Base-by-base conservation (phyloP, 2,888 invertebrate genomes). In the Diogma glabrata region DNA sequence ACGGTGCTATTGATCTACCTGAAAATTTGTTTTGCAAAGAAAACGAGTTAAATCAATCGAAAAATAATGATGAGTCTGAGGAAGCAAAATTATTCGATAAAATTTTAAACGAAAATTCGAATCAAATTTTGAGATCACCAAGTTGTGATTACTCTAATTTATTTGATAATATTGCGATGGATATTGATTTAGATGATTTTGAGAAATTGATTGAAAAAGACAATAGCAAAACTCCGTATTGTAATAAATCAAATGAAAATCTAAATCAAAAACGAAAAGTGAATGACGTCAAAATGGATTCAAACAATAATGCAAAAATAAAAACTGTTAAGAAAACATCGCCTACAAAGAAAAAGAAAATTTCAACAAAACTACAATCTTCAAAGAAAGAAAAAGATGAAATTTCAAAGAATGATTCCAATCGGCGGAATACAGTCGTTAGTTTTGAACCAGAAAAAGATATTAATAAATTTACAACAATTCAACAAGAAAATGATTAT, bases 41-140 rank as follows among this genome's bases (percentile, higher is more conserved):
- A 20, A 20, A 43, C 19, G 12, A 12, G 3, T 14, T 22, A 8
- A 22, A 20, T 12, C 10, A 43, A n/a, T 4, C 7, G 12, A 19
- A 30, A 26, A 16, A 28, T 24, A 26, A 6, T 26, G 26, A 26
- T 10, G 10, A 26, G 1, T 60, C 60, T 19, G 62, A 64, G 50
- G 66, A 69, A 16, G 67, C 67, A 30, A 59, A 61, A 3, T 64
- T 67, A 30, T 56, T 69, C 4, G 66, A 69, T 54, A 67, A 69
- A 53, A 68, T 69, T 12, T 52, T 68, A 6, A 56, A 60, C 23
- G 52, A 47, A 6, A 57, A 55, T 7, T 60, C 56, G 8, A 61
- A 61, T 24, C 59, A 62, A 4, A 61, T 57, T 2, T 55, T 58
- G 16, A 61, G 66, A 22, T 69, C 70, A 2, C 67, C 68, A 14